Evolutionary conservation across 2,888 invertebrate genomes (phyloP), one percentile per base, ranked within the genome.

Genomic region (Limenitis camilla): DNA sequence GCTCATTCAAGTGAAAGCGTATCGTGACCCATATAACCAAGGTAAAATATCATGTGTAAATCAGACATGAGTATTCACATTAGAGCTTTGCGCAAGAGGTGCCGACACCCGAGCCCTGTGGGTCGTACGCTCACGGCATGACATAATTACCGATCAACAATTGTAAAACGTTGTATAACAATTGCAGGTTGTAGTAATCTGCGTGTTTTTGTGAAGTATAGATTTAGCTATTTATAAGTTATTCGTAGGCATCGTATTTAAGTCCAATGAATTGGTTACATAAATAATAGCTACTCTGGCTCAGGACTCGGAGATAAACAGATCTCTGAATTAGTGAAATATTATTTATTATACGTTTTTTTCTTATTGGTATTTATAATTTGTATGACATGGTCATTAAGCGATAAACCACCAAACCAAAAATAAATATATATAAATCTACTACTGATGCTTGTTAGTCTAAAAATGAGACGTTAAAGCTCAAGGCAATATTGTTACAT

Each of bases 121-220:
- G 52, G 58, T 55, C 58, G 49, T 55, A 53, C 58, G 51, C 63
- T 58, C 62, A 33, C 35, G 40, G 45, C 29, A 56, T 76, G 72
- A 74, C 74, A 76, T 75, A 72, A 78, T 73, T 74, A 74, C 68
- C 56, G 67, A 65, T 64, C 62, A 59, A 60, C 19, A 19, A 19
- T 19, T 61, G 55, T 40, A 62, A 64, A 66, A 65, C 69, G 64
- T 69, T 72, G 71, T 67, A 52, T 49, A 59, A 64, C 46, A 49
- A 40, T 53, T 43, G 45, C 56, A 54, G 55, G 39, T 59, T 51
- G 40, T 47, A 52, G n/a, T 51, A 40, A 47, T 51, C 48, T 44
- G 40, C 43, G 35, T 10, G 47, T 51, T 53, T 49, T 45, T 44
- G 40, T 49, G 47, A 39, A 36, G 47, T 19, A 42, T 39, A 9